Evolutionary conservation across 2,113 vertebrate species (phyloP).

Genomic region (Tursiops truncatus): DNA sequence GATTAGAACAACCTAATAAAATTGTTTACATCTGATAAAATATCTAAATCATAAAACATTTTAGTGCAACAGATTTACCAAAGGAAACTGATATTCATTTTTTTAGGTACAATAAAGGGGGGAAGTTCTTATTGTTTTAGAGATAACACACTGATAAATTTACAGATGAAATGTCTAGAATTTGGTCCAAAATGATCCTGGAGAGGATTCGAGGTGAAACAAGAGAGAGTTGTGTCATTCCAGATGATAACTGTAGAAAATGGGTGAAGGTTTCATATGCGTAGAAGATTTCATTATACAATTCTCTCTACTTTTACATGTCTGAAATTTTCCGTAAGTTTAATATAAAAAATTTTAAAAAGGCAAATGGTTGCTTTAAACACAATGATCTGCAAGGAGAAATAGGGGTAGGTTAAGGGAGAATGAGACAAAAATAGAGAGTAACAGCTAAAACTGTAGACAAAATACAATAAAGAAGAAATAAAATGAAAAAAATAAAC

Average conservation of each 20-base stretch:
- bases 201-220: background rate
- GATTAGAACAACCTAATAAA: background rate
- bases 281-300: background rate
- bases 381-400: background rate
- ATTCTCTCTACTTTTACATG: background rate
- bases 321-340: background rate
- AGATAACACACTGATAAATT: background rate
- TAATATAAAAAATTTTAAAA: background rate
- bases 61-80: background rate
- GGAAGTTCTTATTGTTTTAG: background rate
- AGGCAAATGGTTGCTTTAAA: background rate
- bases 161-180: background rate
- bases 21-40: conserved; percentile 17
- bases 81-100: background rate
- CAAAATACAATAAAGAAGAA: background rate
- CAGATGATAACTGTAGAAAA: background rate
- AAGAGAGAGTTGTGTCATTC: background rate
- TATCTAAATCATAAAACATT: background rate
- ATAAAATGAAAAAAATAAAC: background rate
- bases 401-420: background rate
- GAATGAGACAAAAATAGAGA: background rate
- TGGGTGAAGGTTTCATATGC: background rate
- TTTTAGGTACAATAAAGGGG: background rate
- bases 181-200: conserved; percentile 10
- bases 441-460: background rate